phyloP scores from a whole-genome alignment of 2,888 invertebrate species.

The Osedax fenrisi region DNA sequence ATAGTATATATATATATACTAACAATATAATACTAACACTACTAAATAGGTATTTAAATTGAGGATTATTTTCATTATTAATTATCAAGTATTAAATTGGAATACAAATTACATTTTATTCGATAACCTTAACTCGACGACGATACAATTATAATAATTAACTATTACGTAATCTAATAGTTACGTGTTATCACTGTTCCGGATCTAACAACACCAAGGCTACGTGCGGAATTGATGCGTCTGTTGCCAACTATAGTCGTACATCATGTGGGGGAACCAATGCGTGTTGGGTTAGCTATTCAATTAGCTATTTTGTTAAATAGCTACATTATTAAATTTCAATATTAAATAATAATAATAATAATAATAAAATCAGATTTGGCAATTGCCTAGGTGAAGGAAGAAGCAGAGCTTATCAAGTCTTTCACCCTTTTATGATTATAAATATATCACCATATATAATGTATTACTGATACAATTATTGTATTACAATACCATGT shows the following conservation, averaged over 20 bases:
- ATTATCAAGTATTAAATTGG: neutral
- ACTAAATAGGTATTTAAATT: neutral
- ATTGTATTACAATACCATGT: too few species aligned
- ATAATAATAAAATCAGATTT: too few species aligned
- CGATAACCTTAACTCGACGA: neutral
- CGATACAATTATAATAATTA: neutral
- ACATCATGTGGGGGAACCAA: neutral
- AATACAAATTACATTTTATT: neutral
- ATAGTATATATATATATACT: neutral
- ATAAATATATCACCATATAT: too few species aligned
- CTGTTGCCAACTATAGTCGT: conserved; percentile 5
- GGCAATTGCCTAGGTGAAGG: too few species aligned
- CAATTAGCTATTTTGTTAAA: too few species aligned
- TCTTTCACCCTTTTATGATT: too few species aligned
- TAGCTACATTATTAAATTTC: too few species aligned
- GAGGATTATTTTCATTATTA: neutral
- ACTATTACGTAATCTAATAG: neutral
- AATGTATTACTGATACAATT: too few species aligned
- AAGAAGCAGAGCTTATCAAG: too few species aligned
- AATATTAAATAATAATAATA: too few species aligned
- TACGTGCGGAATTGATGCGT: neutral
- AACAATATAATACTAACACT: neutral
- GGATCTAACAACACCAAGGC: neutral
- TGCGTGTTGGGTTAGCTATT: conserved; percentile 11
- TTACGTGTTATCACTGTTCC: neutral